These are phyloP conservation scores for Andrena cerasifolii DNA, from an alignment of 1,140 invertebrate species.

Conservation along the genomic window DNA sequence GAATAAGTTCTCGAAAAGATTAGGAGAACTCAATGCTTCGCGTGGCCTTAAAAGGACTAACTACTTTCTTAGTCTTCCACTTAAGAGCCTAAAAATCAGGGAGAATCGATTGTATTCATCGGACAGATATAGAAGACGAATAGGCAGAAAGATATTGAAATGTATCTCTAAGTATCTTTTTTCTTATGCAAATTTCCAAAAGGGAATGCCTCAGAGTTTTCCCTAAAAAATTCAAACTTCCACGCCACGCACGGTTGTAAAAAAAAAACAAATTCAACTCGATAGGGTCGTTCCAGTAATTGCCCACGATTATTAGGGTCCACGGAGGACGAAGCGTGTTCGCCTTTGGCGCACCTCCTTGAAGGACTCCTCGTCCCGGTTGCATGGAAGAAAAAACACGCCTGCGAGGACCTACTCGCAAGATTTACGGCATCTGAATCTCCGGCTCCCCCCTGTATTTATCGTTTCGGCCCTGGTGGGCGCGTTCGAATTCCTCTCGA, in stretches of 20 bases:
- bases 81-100: too few relatives aligned
- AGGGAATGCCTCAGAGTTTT: too few relatives aligned
- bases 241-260: neutral
- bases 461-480: conserved; percentile 55
- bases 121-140: too few relatives aligned
- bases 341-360: conserved; percentile 11
- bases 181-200: too few relatives aligned
- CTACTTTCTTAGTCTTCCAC: too few relatives aligned
- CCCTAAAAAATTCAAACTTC: neutral
- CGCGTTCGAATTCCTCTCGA: conserved; percentile 47
- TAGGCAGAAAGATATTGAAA: too few relatives aligned
- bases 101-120: too few relatives aligned
- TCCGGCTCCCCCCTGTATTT: conserved; percentile 50
- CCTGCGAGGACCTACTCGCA: conserved; percentile 32
- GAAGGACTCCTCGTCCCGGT: conserved; percentile 28
- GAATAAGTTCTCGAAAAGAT: neutral
- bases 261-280: neutral
- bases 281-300: conserved; percentile 1
- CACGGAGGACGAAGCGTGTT: neutral
- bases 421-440: conserved; percentile 74
- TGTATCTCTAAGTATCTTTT: too few relatives aligned
- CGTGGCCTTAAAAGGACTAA: too few relatives aligned
- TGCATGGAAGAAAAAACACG: conserved; percentile 44
- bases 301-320: neutral
- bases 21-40: neutral